These are phyloP conservation scores for Dromiciops gliroides DNA, from an alignment of 2,113 vertebrate species.

Conservation along the genomic window DNA sequence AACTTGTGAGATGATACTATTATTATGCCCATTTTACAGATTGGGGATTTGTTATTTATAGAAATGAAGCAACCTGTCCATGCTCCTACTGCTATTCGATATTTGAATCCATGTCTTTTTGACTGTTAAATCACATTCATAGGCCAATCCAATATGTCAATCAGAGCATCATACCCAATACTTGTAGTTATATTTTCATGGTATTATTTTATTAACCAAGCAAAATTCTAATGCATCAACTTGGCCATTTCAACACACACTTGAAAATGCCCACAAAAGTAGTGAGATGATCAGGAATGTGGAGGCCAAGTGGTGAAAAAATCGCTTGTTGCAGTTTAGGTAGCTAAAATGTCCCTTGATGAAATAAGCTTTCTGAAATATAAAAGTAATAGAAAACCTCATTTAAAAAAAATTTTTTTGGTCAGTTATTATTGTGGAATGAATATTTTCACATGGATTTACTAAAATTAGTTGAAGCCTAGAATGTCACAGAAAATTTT, in stretches of 20 bases:
- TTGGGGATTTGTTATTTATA: neutral
- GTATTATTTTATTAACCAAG: constrained; percentile 28
- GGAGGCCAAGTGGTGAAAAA: constrained; percentile 26
- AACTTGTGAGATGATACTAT: neutral
- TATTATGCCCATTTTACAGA: neutral
- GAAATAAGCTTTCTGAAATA: constrained; percentile 54
- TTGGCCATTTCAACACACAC: constrained; percentile 45
- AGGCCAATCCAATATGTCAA: neutral
- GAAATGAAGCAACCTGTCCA: neutral
- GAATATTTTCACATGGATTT: neutral
- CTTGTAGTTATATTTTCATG: neutral
- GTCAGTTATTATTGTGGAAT: neutral
- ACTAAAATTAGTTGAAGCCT: neutral
- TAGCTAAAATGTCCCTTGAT: neutral
- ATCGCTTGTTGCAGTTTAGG: constrained; percentile 24
- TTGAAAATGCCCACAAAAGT: constrained; percentile 48
- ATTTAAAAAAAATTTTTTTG: constrained; percentile 16
- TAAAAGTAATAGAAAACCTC: constrained; percentile 33
- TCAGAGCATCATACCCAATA: neutral
- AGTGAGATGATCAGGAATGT: constrained; percentile 51
- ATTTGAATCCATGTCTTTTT: neutral
- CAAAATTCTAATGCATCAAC: neutral
- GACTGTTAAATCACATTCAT: neutral
- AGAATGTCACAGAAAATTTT: constrained; percentile 23
- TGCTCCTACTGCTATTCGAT: neutral